Evolutionary conservation across 1,140 invertebrate genomes (phyloP).

Genomic region (Delia radicum): DNA sequence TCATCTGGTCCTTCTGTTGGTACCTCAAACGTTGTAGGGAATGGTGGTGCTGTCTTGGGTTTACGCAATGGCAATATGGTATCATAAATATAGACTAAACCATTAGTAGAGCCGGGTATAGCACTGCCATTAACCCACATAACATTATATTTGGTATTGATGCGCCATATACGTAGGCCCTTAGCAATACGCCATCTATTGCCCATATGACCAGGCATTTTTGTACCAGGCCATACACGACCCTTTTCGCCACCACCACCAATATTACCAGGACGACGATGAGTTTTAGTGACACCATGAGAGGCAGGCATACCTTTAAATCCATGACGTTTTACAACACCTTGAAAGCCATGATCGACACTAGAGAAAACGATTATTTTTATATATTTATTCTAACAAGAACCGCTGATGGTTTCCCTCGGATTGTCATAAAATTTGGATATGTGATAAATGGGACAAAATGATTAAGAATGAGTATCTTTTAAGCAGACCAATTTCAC

Average conservation of each 20-base stretch:
- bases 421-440: too few relatives aligned
- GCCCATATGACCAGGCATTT: slow-evolving; percentile 98
- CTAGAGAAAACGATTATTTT: slow-evolving; percentile 57
- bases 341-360: slow-evolving; percentile 95
- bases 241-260: slow-evolving; percentile 81
- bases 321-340: slow-evolving; percentile 94
- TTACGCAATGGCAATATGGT: slow-evolving; percentile 68
- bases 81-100: slow-evolving; percentile 82
- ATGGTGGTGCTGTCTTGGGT: slow-evolving; percentile 65
- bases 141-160: slow-evolving; percentile 93
- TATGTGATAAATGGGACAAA: too few relatives aligned
- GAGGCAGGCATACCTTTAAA: slow-evolving; percentile 91
- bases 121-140: slow-evolving; percentile 81
- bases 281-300: slow-evolving; percentile 94
- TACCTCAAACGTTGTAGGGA: slow-evolving; percentile 76
- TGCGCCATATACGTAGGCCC: slow-evolving; percentile 82
- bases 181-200: slow-evolving; percentile 69
- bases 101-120: slow-evolving; percentile 79
- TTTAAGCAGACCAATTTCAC: too few relatives aligned
- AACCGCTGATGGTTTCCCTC: too few relatives aligned
- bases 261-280: slow-evolving; percentile 88
- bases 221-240: slow-evolving; percentile 90
- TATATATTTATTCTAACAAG: too few relatives aligned
- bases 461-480: too few relatives aligned
- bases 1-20: slow-evolving; percentile 59